Conservation (phyloP, 2,888 invertebrate genomes). For the Cryptus viduatorius region DNA sequence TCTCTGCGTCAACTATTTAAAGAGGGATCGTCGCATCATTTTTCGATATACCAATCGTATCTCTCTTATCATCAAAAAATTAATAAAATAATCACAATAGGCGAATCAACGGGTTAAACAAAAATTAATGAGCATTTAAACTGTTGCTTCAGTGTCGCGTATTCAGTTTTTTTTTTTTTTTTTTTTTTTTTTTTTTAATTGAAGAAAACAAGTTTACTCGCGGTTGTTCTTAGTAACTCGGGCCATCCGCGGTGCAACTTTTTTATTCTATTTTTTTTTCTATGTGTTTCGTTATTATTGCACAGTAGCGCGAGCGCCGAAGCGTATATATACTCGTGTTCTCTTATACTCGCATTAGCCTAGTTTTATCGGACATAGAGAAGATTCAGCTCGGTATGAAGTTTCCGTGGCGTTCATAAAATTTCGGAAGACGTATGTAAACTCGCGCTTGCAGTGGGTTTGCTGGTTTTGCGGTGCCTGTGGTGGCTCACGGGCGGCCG, state of each 20-base stretch:
- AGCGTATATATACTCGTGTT: not conserved
- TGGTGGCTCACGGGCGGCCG: constrained; percentile 18
- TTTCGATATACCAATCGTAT: not conserved
- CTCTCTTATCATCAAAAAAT: not conserved
- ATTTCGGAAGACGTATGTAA: constrained; percentile 46
- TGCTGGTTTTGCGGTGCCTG: constrained; percentile 27
- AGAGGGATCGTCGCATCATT: not conserved
- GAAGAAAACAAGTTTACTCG: too few species aligned
- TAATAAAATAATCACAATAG: too few species aligned
- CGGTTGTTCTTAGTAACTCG: too few species aligned
- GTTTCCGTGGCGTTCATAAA: constrained; percentile 25
- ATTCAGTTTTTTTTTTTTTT: too few species aligned
- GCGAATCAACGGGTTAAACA: too few species aligned
- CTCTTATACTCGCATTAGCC: not conserved
- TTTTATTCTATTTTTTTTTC: too few species aligned
- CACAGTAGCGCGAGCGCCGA: too few species aligned
- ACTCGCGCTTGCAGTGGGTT: constrained; percentile 26
- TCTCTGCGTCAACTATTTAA: constrained; percentile 21
- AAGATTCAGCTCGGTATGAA: not conserved
- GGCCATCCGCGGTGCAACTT: too few species aligned
- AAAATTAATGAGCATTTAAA: too few species aligned
- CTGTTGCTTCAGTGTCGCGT: too few species aligned
- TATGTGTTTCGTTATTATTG: too few species aligned
- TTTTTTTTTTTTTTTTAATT: too few species aligned
- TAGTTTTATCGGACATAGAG: not conserved